Evolutionary conservation across 2,113 vertebrate species (phyloP).

Genomic region (Argyrosomus japonicus): DNA sequence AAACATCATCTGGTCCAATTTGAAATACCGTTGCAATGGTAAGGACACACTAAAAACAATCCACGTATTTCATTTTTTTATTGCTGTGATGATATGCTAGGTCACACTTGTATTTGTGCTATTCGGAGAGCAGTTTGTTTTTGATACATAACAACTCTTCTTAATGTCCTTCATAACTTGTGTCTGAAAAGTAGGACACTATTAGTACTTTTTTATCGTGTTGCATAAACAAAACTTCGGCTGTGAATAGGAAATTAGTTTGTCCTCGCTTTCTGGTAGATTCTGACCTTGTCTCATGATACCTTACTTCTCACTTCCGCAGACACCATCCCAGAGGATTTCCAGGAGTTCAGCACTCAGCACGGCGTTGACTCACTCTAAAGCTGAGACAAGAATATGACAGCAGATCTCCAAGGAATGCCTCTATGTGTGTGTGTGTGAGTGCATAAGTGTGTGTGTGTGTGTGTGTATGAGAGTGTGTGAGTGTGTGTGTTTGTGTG

Average conservation of each 20-base stretch:
- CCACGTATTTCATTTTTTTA: background rate
- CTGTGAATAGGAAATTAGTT: slow-evolving; percentile 20
- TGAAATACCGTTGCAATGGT: slow-evolving; percentile 99
- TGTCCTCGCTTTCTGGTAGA: slow-evolving; percentile 2
- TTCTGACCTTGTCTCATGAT: slow-evolving; percentile 22
- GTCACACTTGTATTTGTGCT: background rate
- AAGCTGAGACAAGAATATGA: slow-evolving; percentile 41
- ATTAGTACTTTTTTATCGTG: slow-evolving; percentile 12
- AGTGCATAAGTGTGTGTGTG: background rate
- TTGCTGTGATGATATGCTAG: background rate
- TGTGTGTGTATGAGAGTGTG: background rate
- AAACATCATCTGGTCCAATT: slow-evolving; percentile 99
- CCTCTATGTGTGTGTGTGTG: slow-evolving; percentile 23
- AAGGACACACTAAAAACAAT: slow-evolving; percentile 37
- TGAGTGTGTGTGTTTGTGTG: slow-evolving; percentile 1
- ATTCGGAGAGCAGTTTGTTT: background rate
- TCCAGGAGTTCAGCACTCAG: slow-evolving; percentile 85
- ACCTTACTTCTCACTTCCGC: slow-evolving; percentile 38
- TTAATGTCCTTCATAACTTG: background rate
- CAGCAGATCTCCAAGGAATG: slow-evolving; percentile 39
- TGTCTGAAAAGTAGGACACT: slow-evolving; percentile 2
- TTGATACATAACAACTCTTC: background rate
- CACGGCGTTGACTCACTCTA: slow-evolving; percentile 74
- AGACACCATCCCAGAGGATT: slow-evolving; percentile 86
- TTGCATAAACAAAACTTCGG: slow-evolving; percentile 6